Conservation (phyloP, 2,113 vertebrate species). For the Actinemys pallida region DNA sequence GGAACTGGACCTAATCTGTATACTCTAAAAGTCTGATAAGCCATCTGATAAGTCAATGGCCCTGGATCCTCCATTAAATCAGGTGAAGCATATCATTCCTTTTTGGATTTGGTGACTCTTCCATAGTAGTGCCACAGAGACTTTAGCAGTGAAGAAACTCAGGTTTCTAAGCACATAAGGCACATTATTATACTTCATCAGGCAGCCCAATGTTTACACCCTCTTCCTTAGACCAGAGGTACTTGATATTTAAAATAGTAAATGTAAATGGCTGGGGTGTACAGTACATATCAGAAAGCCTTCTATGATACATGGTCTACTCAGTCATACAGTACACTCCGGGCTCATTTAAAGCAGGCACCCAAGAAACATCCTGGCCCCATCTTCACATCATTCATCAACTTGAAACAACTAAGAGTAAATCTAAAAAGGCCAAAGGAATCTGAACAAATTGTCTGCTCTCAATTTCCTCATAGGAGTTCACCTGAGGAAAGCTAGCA, state of each 20-base stretch:
- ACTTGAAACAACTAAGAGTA: constrained; percentile 63
- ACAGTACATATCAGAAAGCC: too few species aligned
- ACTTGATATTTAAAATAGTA: background rate
- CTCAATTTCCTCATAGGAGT: constrained; percentile 53
- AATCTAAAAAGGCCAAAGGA: constrained; percentile 29
- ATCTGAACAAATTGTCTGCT: constrained; percentile 34
- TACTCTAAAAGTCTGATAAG: background rate
- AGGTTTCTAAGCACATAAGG: background rate
- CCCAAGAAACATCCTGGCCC: constrained; percentile 52
- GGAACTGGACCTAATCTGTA: background rate
- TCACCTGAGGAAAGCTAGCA: constrained; percentile 50
- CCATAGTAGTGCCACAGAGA: background rate
- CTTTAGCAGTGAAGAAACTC: background rate
- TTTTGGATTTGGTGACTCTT: background rate
- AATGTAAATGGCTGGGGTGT: background rate
- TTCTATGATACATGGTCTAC: constrained; percentile 32
- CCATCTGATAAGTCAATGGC: background rate
- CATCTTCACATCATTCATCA: constrained; percentile 32
- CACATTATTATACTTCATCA: background rate
- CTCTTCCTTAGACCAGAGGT: background rate
- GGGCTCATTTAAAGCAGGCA: constrained; percentile 49
- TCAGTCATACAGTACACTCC: constrained; percentile 10
- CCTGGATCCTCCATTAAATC: background rate
- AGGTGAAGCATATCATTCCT: background rate
- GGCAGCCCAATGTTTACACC: background rate